Base-by-base conservation (phyloP, 2,113 vertebrate species). In the Oxygymnocypris stewartii region DNA sequence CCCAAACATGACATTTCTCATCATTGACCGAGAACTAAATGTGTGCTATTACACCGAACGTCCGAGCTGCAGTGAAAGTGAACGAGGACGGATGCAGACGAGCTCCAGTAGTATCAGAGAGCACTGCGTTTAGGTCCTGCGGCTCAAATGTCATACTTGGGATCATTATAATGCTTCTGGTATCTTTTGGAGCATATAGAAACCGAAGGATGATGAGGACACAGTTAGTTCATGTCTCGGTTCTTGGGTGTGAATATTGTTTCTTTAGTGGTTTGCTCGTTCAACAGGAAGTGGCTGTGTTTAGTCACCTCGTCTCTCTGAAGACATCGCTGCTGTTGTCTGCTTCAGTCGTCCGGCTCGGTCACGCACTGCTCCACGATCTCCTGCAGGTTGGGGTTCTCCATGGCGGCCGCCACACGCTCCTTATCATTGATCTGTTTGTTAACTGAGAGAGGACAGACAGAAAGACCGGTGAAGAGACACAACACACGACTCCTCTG, bases 361-460 rank as follows among this genome's bases (percentile, higher is more conserved):
- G 92, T 94, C 9, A 99, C 96, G 0, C 98, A 99, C 92, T 98
- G 97, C 88, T 99, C 98, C 93, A 99, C 97, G 0, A 99, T 98
- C 61, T 99, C 98, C 31, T 97, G 93, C 86, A 99, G 91, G 91
- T 94, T 96, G 0, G 98, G 98, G 88, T 99, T 99, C 91, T 99
- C 98, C 98, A 99, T 99, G 0, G 98, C 98, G 1, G 98, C 98
- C 0, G 97, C 97, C n/a, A 99, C 97, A n/a, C 98, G 93, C 89
- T 99, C 98, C 87, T 99, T 99, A 90, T 99, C 98, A 0, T 99
- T 99, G 93, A 99, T 99, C 94, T 99, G 98, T 87, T 99, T 99
- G 93, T 99, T 99, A 88, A 99, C 98, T 99, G 94, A 12, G 89
- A 13, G 85, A 31, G 16, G 12, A 76, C 67, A 81, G 49, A 74